Evolutionary conservation across 2,797 vertebrate species (phyloP).

Genomic region (Sebastes cheni): DNA sequence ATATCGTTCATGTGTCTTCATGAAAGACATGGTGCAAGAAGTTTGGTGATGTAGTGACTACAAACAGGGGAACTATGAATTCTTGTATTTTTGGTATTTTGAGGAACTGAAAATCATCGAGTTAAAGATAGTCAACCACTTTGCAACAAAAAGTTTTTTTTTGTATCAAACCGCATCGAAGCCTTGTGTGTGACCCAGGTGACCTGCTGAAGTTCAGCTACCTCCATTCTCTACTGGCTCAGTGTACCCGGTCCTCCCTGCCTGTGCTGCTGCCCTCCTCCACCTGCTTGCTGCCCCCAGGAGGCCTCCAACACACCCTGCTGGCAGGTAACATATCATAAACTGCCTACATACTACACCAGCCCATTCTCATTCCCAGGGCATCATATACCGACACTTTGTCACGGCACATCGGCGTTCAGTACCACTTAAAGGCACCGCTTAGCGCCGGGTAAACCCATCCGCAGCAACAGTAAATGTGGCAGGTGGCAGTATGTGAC

Average conservation of each 20-base stretch:
- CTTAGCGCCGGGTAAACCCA: too few species aligned
- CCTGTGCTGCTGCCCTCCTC: slow-evolving; percentile 79
- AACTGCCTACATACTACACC: too few species aligned
- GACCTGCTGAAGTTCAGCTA: slow-evolving; percentile 76
- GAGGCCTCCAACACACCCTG: slow-evolving; percentile 63
- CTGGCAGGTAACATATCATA: slow-evolving; percentile 66
- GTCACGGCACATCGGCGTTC: too few species aligned
- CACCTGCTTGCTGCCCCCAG: slow-evolving; percentile 76
- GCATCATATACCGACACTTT: too few species aligned
- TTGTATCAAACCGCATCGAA: neutral
- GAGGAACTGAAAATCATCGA: too few species aligned
- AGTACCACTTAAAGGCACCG: too few species aligned
- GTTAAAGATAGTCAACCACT: too few species aligned
- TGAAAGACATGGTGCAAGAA: neutral
- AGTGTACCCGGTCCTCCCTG: slow-evolving; percentile 74
- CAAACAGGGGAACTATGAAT: neutral
- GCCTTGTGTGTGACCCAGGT: slow-evolving; percentile 51
- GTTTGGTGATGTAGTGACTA: neutral
- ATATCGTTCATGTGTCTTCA: neutral
- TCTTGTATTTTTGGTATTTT: neutral
- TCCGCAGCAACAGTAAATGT: too few species aligned
- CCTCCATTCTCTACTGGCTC: slow-evolving; percentile 71
- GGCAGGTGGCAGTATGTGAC: too few species aligned
- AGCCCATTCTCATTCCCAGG: too few species aligned
- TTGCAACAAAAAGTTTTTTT: too few species aligned